Evolutionary conservation across 2,888 invertebrate genomes (phyloP), one percentile per base, ranked within the genome.

Genomic region (Ditula angustiorana): DNA sequence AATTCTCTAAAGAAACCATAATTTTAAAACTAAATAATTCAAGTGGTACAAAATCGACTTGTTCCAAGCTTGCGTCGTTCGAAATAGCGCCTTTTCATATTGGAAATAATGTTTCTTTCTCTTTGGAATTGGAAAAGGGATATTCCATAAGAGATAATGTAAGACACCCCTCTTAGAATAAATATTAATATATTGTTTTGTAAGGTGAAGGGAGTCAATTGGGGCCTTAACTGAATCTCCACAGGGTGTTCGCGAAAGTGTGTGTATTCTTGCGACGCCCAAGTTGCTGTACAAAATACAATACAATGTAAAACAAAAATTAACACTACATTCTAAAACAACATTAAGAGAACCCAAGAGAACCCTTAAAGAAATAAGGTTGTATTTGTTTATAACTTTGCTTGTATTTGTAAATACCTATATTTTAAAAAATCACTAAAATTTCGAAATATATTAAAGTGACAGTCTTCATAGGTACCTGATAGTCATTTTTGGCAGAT

Each of bases 101-200:
- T 19, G 2, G 5, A 0, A 0, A 26, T 52, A 21, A 10, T 2
- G 23, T 13, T 2, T 1, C 8, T 46, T 64, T 64, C 59, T 23
- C 23, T 35, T 7, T 53, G 19, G 0, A 2, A 0, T 2, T 4
- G 2, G 13, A 28, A 5, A 7, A 28, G 49, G 33, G n/a, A n/a
- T 33, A 24, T 11, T 30, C 44, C n/a, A 41, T 46, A 26, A 35
- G 21, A 46, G 46, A 37, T 53, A 59, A 35, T 53, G 46, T 46
- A 69, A 62, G 62, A 64, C 67, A 66, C 73, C 73, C 74, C 70
- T 56, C 64, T 67, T 69, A 63, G 66, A 71, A 71, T 81, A 79
- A 80, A 81, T 81, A 80, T 78, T 78, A 80, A 81, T 81, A 78
- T 74, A 75, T 75, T 74, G 76, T 75, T 68, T 75, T 69, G 60